These are phyloP conservation scores for Uromys caudimaculatus DNA, from an alignment of 2,797 vertebrate species.

Conservation along the genomic window DNA sequence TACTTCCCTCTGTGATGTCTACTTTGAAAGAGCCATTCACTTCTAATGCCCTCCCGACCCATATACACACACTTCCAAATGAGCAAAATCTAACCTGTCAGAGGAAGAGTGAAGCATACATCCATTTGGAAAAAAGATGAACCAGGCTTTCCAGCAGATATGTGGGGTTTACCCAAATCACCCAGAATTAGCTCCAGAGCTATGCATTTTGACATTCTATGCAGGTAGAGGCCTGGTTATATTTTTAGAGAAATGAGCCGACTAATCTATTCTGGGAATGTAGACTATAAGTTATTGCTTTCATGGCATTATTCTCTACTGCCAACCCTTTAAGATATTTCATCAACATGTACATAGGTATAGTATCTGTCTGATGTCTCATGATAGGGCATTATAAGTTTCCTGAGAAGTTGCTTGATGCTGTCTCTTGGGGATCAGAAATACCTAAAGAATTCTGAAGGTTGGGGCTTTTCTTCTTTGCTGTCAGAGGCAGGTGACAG, in stretches of 20 bases:
- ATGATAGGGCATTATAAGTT: not conserved
- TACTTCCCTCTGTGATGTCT: conserved; percentile 55
- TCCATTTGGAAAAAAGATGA: conserved; percentile 41
- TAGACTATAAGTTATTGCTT: not conserved
- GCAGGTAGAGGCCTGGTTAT: not conserved
- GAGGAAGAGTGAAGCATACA: conserved; percentile 54
- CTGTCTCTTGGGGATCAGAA: not conserved
- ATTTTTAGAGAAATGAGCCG: not conserved
- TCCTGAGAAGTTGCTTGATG: not conserved
- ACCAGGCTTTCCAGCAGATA: conserved; percentile 39
- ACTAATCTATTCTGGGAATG: not conserved
- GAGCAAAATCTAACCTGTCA: conserved; percentile 64
- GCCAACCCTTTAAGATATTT: not conserved
- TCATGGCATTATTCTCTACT: not conserved
- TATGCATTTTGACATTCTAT: conserved; percentile 53
- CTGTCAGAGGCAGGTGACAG: not conserved
- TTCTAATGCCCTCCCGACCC: conserved; percentile 15
- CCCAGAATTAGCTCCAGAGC: conserved; percentile 48
- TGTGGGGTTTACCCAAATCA: conserved; percentile 42
- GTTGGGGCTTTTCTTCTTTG: not conserved
- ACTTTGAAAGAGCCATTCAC: conserved; percentile 41
- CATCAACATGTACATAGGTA: not conserved
- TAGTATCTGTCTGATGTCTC: not conserved
- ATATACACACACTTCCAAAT: conserved; percentile 45
- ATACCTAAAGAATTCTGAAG: conserved; percentile 13